Evolutionary conservation across 1,140 invertebrate species (phyloP), one percentile per base, ranked within the genome.

Genomic region (Pogonognathellus flavescens): DNA sequence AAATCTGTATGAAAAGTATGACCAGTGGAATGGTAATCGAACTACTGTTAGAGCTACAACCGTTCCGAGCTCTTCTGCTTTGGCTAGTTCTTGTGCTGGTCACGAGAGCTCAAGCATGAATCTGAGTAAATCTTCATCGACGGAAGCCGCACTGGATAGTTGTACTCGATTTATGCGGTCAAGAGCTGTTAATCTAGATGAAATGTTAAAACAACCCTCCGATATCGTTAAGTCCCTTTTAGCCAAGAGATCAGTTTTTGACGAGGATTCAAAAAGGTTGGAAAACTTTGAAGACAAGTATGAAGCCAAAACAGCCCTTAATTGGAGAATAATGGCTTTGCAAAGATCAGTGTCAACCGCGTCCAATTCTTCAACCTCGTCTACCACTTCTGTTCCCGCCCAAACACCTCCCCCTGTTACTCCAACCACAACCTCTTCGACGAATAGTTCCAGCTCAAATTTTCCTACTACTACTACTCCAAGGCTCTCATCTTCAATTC

Each of bases 171-270:
- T 90, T 90, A 80, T 92, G 92, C 88, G 91, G 92, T 85, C 91
- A 93, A 94, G 94, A 88, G 91, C 95, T 55, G 91, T 95, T 22
- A 94, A 95, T 87, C 91, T 96, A 60, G 95, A 95, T 89, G 89
- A 90, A 83, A 88, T 91, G 92, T 96, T 83, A 80, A 87, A 88
- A 22, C 94, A 98, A 90, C 97, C 97, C 1, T 98, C 97, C 1
- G 97, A 98, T 88, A 98, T 99, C 86, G 95, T 97, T 6, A 96
- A 97, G 89, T 96, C 96, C 14, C 93, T 99, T 76, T 92, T 98
- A 86, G 95, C 97, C 9, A 97, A 97, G 90, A 94, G 95, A 80
- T 97, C 96, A 81, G 96, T 99, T 13, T 98, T 99, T 90, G 97
- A 99, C 90, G 97, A 98, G 90, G 97, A 99, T 90, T 95, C 95